Conservation (phyloP, 1,140 invertebrate species). For the Hypothenemus hampei region DNA sequence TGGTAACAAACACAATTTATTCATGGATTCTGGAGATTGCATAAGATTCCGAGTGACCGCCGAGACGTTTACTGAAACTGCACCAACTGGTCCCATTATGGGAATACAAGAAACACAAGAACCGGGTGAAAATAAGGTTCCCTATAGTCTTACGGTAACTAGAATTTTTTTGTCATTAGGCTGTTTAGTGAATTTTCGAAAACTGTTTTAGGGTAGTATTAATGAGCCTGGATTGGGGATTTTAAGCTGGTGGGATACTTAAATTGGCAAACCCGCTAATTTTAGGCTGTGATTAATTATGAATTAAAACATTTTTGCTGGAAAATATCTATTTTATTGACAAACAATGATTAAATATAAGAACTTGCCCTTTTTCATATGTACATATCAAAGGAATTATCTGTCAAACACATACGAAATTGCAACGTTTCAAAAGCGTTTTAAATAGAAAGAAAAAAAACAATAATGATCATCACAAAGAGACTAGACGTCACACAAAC, state of each 20-base stretch:
- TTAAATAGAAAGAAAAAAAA: too few relatives aligned
- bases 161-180: neutral
- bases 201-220: slow-evolving; percentile 66
- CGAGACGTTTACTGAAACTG: slow-evolving; percentile 84
- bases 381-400: too few relatives aligned
- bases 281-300: neutral
- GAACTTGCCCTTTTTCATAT: too few relatives aligned
- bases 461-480: too few relatives aligned
- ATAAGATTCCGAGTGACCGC: slow-evolving; percentile 86
- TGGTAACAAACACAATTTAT: slow-evolving; percentile 80
- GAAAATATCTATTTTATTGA: slow-evolving; percentile 33
- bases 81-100: slow-evolving; percentile 56
- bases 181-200: neutral
- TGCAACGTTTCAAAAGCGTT: too few relatives aligned
- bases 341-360: too few relatives aligned
- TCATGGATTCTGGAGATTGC: slow-evolving; percentile 84
- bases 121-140: slow-evolving; percentile 57
- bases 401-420: too few relatives aligned
- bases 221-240: slow-evolving; percentile 88
- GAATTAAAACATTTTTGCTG: slow-evolving; percentile 7
- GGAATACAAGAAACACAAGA: slow-evolving; percentile 48
- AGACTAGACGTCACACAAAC: too few relatives aligned
- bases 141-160: slow-evolving; percentile 67
- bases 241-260: slow-evolving; percentile 78
- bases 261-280: neutral